These are phyloP conservation scores for Tenthredo distinguenda DNA, from an alignment of 2,888 invertebrate species.

Conservation along the genomic window DNA sequence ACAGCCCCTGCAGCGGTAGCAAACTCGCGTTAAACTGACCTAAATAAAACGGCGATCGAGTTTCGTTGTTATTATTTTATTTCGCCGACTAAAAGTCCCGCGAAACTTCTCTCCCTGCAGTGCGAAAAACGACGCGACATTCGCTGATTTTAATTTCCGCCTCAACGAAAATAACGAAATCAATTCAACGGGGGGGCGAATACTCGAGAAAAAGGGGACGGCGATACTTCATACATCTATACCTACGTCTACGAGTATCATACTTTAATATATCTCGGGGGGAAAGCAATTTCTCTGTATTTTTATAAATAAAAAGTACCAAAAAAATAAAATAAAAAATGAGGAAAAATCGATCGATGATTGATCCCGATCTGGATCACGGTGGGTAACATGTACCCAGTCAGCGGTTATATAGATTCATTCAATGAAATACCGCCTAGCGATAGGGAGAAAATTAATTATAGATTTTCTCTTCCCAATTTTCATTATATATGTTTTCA, in stretches of 20 bases:
- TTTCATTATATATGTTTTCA: slow-evolving; percentile 7
- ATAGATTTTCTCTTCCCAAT: slow-evolving; percentile 60
- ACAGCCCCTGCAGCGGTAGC: background rate
- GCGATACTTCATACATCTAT: background rate
- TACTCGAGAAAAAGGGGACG: background rate
- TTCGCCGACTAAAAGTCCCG: background rate
- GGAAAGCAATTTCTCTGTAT: background rate
- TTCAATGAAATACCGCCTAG: background rate
- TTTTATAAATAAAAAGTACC: background rate
- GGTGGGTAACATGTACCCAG: background rate
- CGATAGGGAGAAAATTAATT: slow-evolving; percentile 63
- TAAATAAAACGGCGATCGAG: slow-evolving; percentile 50
- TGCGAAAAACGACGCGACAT: background rate
- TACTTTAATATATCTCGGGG: background rate
- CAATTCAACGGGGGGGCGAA: background rate
- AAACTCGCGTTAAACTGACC: slow-evolving; percentile 47
- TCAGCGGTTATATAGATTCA: slow-evolving; percentile 14
- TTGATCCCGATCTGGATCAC: background rate
- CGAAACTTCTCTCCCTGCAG: background rate
- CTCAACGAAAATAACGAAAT: slow-evolving; percentile 33
- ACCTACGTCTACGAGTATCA: background rate
- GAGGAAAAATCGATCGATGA: background rate
- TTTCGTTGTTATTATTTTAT: slow-evolving; percentile 49
- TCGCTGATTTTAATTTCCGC: slow-evolving; percentile 54
- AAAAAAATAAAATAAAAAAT: background rate